Evolutionary conservation across 2,888 invertebrate species (phyloP).

Genomic region (Caenorhabditis uteleia): DNA sequence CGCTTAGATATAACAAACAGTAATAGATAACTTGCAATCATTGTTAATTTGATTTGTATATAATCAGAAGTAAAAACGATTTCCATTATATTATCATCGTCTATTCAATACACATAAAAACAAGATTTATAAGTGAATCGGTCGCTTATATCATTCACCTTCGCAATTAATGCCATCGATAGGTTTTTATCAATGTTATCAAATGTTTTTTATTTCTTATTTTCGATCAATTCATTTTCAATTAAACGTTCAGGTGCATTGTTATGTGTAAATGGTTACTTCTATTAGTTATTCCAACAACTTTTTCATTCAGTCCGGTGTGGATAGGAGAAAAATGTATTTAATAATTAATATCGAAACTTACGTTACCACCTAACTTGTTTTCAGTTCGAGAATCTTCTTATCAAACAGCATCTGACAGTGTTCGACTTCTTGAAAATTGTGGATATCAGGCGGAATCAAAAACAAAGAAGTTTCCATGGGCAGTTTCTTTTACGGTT

Average conservation of each 20-base stretch:
- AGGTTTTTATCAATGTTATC: neutral
- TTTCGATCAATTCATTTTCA: neutral
- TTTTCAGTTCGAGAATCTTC: constrained; percentile 25
- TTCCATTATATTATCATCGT: no score
- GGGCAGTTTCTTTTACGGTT: constrained; percentile 60
- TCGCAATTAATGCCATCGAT: neutral
- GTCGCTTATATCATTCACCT: neutral
- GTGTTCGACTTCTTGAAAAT: constrained; percentile 1
- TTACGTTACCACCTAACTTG: no score
- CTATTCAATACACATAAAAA: no score
- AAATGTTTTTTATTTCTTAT: neutral
- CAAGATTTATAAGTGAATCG: no score
- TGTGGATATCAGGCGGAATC: constrained; percentile 31
- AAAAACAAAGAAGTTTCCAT: constrained; percentile 45
- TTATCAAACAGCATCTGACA: constrained; percentile 7
- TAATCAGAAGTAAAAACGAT: no score
- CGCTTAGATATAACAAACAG: no score
- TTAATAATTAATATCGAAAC: no score
- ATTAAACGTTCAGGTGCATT: neutral
- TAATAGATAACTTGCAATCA: no score
- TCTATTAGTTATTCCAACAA: neutral
- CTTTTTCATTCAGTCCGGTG: constrained; percentile 19
- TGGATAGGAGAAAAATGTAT: constrained; percentile 34
- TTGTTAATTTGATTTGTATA: no score
- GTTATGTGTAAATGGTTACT: no score